Evolutionary conservation across 2,888 invertebrate genomes (phyloP), one percentile per base, ranked within the genome.

Genomic region (Fragum fragum): DNA sequence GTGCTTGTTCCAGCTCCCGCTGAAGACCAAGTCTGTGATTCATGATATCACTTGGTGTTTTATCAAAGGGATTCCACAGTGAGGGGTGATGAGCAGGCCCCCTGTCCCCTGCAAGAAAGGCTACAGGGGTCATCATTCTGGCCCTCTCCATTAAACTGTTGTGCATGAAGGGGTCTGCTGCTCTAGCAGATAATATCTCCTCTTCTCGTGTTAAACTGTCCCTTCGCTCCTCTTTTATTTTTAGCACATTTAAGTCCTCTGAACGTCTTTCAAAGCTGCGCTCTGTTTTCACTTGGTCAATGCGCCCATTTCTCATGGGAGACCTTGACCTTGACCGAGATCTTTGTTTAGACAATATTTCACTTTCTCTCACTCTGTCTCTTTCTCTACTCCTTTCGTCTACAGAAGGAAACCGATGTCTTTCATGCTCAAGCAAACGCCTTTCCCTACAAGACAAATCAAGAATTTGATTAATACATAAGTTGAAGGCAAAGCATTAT

Each of bases 31-130:
- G 55, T 55, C 89, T 79, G 39, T 90, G 90, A 74, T 85, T 86
- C 59, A 81, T 81, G 36, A 87, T 87, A 63, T 86, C 88, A 32
- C 82, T 66, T 32, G 87, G 76, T 53, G 85, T 83, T 77, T 91
- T 91, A 55, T 92, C 92, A 83, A 89, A 89, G 3, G 90, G 90
- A 76, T 88, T 90, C 91, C 91, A 92, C 82, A 92, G 71, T 23
- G 89, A 80, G 7, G 89, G 85, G 72, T 87, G 86, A 36, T 83
- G 88, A 42, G 87, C 83, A 6, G 90, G 88, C 32, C 84, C 76
- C 63, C 91, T 79, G 14, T 91, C 92, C 61, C 85, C 77, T 32
- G 82, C 82, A 16, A 89, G 81, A 23, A 87, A 85, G 16, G 82
- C 83, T 36, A 76, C 80, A 1, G 88, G 85, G 14, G 90, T 88